These are phyloP conservation scores for Palythoa grandiflora DNA, from an alignment of 92 coral and sea anemone genomes.

Conservation along the genomic window DNA sequence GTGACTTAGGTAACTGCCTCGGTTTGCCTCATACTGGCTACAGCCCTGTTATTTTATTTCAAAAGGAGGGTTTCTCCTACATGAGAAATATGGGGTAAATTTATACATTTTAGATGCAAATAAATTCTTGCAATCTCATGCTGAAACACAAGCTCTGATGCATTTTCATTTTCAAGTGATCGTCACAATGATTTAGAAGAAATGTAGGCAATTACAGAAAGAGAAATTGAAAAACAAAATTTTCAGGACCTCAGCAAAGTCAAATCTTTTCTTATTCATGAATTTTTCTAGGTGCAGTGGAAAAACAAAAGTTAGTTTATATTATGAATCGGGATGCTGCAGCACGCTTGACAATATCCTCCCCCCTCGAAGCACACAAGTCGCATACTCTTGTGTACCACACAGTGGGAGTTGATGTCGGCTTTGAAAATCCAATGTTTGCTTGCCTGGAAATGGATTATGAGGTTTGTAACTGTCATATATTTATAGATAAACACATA, in stretches of 20 bases:
- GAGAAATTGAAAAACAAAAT: background rate
- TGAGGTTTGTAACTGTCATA: constrained; percentile 68
- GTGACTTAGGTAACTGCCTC: too few species aligned
- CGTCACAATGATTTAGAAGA: too few species aligned
- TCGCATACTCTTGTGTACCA: constrained; percentile 94
- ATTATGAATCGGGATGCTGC: constrained; percentile 98
- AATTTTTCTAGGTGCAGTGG: constrained; percentile 84
- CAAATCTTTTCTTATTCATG: background rate
- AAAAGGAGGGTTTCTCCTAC: too few species aligned
- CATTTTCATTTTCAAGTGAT: too few species aligned
- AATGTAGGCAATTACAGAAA: too few species aligned
- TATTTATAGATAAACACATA: too few species aligned
- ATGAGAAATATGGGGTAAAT: too few species aligned
- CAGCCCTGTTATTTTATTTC: too few species aligned
- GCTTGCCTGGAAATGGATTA: constrained; percentile 99
- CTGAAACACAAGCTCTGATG: too few species aligned
- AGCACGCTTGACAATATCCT: constrained; percentile 96
- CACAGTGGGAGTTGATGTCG: constrained; percentile 95
- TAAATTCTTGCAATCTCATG: too few species aligned
- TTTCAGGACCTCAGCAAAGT: background rate
- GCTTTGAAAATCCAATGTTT: constrained; percentile 99
- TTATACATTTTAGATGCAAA: too few species aligned
- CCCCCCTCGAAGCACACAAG: constrained; percentile 99
- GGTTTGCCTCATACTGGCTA: too few species aligned
- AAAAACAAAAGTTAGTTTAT: constrained; percentile 96